A percentile compares a stretch with the other conserved stretches of the same genome.
These are phyloP conservation scores for Patella pellucida DNA, from an alignment of 2,888 invertebrate genomes.

Conservation along the genomic window DNA sequence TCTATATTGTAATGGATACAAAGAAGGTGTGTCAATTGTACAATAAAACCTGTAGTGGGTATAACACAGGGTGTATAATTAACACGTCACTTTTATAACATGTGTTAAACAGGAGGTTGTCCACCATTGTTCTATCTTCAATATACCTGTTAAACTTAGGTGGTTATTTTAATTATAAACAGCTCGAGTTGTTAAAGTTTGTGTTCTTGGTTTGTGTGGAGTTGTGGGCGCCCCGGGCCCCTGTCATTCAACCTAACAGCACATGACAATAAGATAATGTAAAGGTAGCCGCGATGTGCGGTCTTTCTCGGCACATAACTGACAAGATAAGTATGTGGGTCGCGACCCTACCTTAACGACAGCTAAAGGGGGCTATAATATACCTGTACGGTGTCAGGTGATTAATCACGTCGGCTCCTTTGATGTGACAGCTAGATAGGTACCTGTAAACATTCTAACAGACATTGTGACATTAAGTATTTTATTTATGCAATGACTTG, in stretches of 20 bases:
- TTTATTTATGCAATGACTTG: slow-evolving; percentile 9
- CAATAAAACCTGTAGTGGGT: no score
- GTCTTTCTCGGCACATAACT: not conserved
- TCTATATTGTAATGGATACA: no score
- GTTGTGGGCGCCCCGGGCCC: not conserved
- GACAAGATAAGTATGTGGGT: slow-evolving; percentile 11
- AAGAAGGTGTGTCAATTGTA: no score
- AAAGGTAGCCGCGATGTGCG: not conserved
- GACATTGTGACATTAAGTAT: not conserved
- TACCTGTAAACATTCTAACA: slow-evolving; percentile 3
- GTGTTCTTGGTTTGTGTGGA: not conserved
- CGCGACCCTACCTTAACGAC: slow-evolving; percentile 5
- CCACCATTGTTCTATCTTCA: not conserved
- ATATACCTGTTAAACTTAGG: not conserved
- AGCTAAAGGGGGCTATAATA: slow-evolving; percentile 4
- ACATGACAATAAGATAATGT: not conserved
- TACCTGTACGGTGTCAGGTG: not conserved
- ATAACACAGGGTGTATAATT: no score
- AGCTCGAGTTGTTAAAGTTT: not conserved
- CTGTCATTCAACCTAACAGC: slow-evolving; percentile 3
- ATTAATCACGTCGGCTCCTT: slow-evolving; percentile 1
- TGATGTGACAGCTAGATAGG: slow-evolving; percentile 11
- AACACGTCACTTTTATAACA: no score
- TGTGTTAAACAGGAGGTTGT: no score
- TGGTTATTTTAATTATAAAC: slow-evolving; percentile 3